A percentile compares a stretch with the other conserved stretches of the same genome.
Conservation (phyloP, 2,113 vertebrate species). For the Thalassarche chlororhynchos region DNA sequence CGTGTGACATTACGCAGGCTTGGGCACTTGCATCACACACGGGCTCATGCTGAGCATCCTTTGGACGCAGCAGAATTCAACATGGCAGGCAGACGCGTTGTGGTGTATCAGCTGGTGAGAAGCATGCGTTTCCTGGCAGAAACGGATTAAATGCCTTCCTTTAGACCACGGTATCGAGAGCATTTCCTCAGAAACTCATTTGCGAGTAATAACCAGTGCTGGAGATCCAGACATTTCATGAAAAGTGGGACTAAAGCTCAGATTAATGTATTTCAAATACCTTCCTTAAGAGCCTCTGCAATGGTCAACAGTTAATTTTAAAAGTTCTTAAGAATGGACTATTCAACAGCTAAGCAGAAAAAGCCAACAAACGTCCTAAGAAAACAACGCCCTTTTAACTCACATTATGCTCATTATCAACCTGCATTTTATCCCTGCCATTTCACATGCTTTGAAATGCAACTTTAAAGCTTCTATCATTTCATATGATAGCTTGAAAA, state of each 20-base stretch:
- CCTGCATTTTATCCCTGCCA: background rate
- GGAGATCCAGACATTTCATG: background rate
- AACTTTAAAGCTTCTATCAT: background rate
- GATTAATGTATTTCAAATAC: background rate
- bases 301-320: background rate
- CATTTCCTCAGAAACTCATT: background rate
- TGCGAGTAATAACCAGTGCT: background rate
- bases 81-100: background rate
- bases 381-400: background rate
- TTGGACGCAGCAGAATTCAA: no score
- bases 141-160: background rate
- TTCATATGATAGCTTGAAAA: background rate
- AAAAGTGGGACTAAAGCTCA: background rate
- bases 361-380: background rate
- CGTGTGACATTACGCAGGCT: no score
- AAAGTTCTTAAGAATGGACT: background rate
- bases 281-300: background rate
- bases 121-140: background rate
- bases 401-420: background rate
- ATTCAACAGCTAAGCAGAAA: background rate
- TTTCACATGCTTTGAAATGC: rapidly evolving
- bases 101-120: rapidly evolving
- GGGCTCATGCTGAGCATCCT: background rate
- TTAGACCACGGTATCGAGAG: rapidly evolving
- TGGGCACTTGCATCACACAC: background rate